These are phyloP conservation scores for Bryconaethiops microstoma DNA, from an alignment of 2,797 vertebrate species.

Conservation along the genomic window DNA sequence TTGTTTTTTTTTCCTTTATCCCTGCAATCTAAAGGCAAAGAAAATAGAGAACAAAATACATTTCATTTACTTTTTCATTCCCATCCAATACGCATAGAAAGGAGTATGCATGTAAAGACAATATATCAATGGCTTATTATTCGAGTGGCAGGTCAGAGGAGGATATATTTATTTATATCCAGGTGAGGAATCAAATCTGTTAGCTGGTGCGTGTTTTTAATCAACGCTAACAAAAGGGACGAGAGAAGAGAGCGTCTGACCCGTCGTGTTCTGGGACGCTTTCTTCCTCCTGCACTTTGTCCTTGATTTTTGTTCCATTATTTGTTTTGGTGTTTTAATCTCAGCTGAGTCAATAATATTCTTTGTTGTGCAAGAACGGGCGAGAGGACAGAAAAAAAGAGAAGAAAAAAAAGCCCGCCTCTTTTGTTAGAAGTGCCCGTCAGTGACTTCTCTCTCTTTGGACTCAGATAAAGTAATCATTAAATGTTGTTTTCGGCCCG, in stretches of 20 bases:
- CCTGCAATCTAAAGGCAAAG: constrained; percentile 9
- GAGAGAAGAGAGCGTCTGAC: constrained; percentile 63
- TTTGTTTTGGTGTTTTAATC: constrained; percentile 87
- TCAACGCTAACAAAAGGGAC: constrained; percentile 77
- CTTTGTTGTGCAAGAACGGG: constrained; percentile 84
- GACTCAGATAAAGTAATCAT: constrained; percentile 84
- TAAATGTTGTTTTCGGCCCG: constrained; percentile 84
- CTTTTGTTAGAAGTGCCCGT: constrained; percentile 81
- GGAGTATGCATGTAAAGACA: constrained; percentile 31
- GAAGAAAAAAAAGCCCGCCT: constrained; percentile 67
- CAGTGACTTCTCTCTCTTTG: constrained; percentile 80
- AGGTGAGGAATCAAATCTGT: constrained; percentile 50
- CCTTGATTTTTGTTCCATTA: constrained; percentile 77
- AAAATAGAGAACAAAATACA: constrained; percentile 4
- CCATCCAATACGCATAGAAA: constrained; percentile 29
- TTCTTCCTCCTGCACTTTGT: constrained; percentile 77
- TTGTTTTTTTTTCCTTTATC: background rate
- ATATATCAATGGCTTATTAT: constrained; percentile 42
- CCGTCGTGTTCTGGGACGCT: constrained; percentile 69
- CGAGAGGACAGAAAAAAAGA: constrained; percentile 50
- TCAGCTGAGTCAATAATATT: constrained; percentile 86
- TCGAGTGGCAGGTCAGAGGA: constrained; percentile 28
- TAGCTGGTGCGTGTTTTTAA: constrained; percentile 69
- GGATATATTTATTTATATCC: constrained; percentile 36
- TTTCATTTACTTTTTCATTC: constrained; percentile 44